phyloP scores from a whole-genome alignment of 2,888 invertebrate genomes.

The Nebria brevicollis region DNA sequence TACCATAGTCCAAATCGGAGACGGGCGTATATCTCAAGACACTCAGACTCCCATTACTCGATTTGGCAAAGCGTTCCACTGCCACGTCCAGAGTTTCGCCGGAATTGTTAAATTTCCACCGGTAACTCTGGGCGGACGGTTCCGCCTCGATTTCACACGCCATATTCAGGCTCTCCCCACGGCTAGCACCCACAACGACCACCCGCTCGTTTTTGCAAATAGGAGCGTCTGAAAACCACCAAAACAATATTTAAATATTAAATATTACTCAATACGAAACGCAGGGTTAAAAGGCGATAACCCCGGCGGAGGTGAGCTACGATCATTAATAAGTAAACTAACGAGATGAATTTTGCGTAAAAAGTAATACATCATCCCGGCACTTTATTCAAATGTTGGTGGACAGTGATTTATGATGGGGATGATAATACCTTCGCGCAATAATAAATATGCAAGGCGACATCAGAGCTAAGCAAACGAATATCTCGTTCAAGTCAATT shows the following conservation, averaged over 20 bases:
- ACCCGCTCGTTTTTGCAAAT: slow-evolving; percentile 82
- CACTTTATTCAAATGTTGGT: not conserved
- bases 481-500: slow-evolving; percentile 11
- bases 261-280: too few relatives aligned
- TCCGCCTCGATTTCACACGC: slow-evolving; percentile 91
- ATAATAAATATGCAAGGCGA: slow-evolving; percentile 14
- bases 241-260: too few relatives aligned
- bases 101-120: slow-evolving; percentile 95
- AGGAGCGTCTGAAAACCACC: slow-evolving; percentile 75
- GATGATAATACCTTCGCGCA: too few relatives aligned
- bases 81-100: slow-evolving; percentile 88
- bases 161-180: slow-evolving; percentile 87
- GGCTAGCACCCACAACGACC: slow-evolving; percentile 86
- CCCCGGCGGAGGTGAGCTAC: too few relatives aligned
- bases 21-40: slow-evolving; percentile 72
- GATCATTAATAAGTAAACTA: too few relatives aligned
- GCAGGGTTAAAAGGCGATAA: too few relatives aligned
- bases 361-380: too few relatives aligned
- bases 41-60: slow-evolving; percentile 78
- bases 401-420: slow-evolving; percentile 21
- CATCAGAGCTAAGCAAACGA: not conserved
- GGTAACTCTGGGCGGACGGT: slow-evolving; percentile 88
- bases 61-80: slow-evolving; percentile 77
- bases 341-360: too few relatives aligned
- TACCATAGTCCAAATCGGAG: slow-evolving; percentile 85